These are phyloP conservation scores for Ylistrum balloti DNA, from an alignment of 1,140 invertebrate genomes.

Conservation along the genomic window DNA sequence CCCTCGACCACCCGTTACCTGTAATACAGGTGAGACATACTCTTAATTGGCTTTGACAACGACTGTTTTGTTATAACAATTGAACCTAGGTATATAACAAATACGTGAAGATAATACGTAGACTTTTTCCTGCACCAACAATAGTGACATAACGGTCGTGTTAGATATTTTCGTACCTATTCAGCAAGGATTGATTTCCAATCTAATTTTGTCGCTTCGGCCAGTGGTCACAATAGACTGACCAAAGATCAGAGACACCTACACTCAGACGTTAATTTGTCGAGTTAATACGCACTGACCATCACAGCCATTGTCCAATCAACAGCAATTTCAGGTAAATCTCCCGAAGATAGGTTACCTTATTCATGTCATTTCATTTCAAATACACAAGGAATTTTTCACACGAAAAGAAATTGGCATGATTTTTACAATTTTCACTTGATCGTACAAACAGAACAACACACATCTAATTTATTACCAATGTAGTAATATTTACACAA, in stretches of 20 bases:
- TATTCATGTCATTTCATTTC: background rate
- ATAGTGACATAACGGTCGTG: constrained; percentile 3
- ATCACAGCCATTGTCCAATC: background rate
- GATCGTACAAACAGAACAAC: background rate
- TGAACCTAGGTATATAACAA: background rate
- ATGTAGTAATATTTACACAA: too few relatives aligned
- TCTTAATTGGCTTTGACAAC: constrained; percentile 5
- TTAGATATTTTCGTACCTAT: background rate
- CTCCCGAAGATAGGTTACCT: background rate
- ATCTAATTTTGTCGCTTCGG: background rate
- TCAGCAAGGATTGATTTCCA: background rate
- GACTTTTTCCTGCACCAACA: background rate
- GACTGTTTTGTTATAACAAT: constrained; percentile 10
- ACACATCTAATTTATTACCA: too few relatives aligned
- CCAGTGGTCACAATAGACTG: constrained; percentile 3
- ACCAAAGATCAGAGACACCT: background rate
- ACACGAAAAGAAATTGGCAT: background rate
- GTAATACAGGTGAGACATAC: constrained; percentile 19
- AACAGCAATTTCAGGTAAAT: background rate
- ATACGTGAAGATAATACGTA: background rate
- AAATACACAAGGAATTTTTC: constrained; percentile 17
- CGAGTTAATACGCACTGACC: background rate
- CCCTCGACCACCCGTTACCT: constrained; percentile 16
- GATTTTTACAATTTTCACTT: background rate
- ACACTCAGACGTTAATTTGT: constrained; percentile 33